These are phyloP conservation scores for Drosophila tsacasi DNA, from an alignment of 1,140 invertebrate genomes.

Conservation along the genomic window DNA sequence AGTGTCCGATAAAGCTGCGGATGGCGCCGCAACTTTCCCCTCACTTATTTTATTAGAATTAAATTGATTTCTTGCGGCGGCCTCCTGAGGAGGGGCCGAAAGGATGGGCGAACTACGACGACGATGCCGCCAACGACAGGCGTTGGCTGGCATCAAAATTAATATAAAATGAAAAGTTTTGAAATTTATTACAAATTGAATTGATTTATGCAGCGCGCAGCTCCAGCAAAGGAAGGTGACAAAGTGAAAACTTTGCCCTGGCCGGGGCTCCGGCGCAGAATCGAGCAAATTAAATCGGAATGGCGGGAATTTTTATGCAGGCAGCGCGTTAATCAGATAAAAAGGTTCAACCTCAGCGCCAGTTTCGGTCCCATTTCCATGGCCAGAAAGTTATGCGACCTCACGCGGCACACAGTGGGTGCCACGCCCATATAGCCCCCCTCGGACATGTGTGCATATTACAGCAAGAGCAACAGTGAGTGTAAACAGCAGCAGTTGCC, in stretches of 20 bases:
- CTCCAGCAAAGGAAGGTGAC: slow-evolving; percentile 60
- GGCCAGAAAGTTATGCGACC: slow-evolving; percentile 54
- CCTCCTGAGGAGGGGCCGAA: background rate
- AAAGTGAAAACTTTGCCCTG: slow-evolving; percentile 71
- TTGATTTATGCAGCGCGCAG: slow-evolving; percentile 74
- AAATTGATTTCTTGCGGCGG: slow-evolving; percentile 75
- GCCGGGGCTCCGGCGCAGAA: background rate
- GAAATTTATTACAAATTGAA: slow-evolving; percentile 84
- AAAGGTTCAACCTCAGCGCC: slow-evolving; percentile 45
- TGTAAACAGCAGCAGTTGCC: slow-evolving; percentile 56
- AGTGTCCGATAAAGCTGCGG: slow-evolving; percentile 52
- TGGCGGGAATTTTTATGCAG: slow-evolving; percentile 40
- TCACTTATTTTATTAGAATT: slow-evolving; percentile 82
- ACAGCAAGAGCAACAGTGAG: slow-evolving; percentile 37
- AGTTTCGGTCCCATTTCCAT: slow-evolving; percentile 13
- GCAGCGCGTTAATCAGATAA: slow-evolving; percentile 73
- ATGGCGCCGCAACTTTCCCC: slow-evolving; percentile 63
- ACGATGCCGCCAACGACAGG: slow-evolving; percentile 41
- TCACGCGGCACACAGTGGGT: slow-evolving; percentile 42
- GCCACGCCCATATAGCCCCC: slow-evolving; percentile 2
- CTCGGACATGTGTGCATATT: slow-evolving; percentile 21
- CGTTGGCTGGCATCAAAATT: slow-evolving; percentile 76
- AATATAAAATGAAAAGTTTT: slow-evolving; percentile 84
- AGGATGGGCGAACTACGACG: slow-evolving; percentile 23
- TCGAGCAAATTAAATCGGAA: slow-evolving; percentile 71